Percentiles rank a stretch among this genome's conserved stretches.
These are phyloP conservation scores for Phytoseiulus persimilis DNA, from an alignment of 2,888 invertebrate species.

Conservation along the genomic window DNA sequence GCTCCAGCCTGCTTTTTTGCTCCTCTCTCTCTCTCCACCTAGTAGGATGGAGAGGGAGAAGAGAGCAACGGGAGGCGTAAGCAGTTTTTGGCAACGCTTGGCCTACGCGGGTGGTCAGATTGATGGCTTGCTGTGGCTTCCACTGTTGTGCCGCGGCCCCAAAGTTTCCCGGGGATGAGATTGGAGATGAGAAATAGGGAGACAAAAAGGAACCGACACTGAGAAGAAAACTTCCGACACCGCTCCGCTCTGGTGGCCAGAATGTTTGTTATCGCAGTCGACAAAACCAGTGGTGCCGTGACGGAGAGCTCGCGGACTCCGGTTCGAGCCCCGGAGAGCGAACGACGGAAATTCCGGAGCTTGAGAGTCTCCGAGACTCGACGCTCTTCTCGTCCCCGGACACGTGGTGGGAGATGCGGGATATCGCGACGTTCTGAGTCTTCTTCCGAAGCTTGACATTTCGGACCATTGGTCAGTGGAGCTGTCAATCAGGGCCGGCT, in stretches of 20 bases:
- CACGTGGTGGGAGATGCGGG: too few relatives aligned
- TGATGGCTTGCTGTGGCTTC: background rate
- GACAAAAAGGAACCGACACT: background rate
- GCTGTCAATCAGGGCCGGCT: too few relatives aligned
- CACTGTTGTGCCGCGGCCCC: background rate
- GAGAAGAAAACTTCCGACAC: background rate
- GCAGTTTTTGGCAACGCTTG: constrained; percentile 38
- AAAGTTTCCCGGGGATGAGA: background rate
- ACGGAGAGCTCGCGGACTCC: background rate
- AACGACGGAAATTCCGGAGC: background rate
- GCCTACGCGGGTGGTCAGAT: constrained; percentile 10
- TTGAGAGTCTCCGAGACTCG: too few relatives aligned
- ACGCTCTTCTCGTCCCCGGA: too few relatives aligned
- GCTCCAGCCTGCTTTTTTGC: background rate
- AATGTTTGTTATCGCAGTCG: background rate
- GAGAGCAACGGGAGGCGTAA: constrained; percentile 7
- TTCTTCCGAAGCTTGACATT: too few relatives aligned
- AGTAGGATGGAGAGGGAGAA: background rate
- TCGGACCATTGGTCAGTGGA: too few relatives aligned
- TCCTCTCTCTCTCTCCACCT: background rate
- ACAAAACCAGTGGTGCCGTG: background rate
- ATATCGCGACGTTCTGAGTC: too few relatives aligned
- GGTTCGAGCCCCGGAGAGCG: background rate
- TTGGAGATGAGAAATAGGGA: background rate
- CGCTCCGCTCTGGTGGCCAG: background rate